Percentiles rank a stretch among this genome's conserved stretches.
phyloP scores from a whole-genome alignment of 1,140 invertebrate species.

The Stenopsyche tienmushanensis region DNA sequence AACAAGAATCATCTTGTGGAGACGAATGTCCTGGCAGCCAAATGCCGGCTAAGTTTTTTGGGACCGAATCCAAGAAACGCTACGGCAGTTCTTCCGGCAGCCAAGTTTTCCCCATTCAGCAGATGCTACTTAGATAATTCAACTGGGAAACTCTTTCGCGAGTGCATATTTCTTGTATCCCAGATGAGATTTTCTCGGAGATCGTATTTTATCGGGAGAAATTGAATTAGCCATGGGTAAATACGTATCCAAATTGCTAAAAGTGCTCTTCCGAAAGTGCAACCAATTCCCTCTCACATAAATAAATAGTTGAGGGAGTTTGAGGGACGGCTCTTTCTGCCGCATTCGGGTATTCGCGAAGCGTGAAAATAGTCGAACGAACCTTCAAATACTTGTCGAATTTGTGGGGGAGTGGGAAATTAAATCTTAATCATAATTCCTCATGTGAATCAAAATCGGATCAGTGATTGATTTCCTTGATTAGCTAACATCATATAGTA shows the following conservation, averaged over 20 bases:
- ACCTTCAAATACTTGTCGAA: too few species aligned
- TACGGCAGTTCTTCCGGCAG: slow-evolving; percentile 1
- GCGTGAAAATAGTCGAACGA: not conserved
- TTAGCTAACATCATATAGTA: too few species aligned
- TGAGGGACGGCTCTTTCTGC: not conserved
- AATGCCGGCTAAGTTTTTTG: slow-evolving; percentile 7
- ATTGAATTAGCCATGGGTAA: slow-evolving; percentile 12
- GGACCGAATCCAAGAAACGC: slow-evolving; percentile 5
- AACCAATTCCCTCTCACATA: slow-evolving; percentile 10
- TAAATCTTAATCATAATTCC: too few species aligned
- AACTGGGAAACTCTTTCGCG: not conserved
- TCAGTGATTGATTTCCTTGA: too few species aligned
- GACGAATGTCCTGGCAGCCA: not conserved
- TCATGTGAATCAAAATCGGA: too few species aligned
- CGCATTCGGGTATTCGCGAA: not conserved
- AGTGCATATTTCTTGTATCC: slow-evolving; percentile 14
- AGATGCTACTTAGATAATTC: slow-evolving; percentile 12
- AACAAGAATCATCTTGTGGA: too few species aligned
- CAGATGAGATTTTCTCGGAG: slow-evolving; percentile 4
- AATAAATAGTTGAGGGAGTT: not conserved
- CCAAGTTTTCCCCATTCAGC: slow-evolving; percentile 9
- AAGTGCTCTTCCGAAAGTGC: slow-evolving; percentile 1
- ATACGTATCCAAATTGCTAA: slow-evolving; percentile 10
- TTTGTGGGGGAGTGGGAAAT: too few species aligned
- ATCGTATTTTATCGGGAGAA: slow-evolving; percentile 9